Conservation (phyloP, 2,113 vertebrate genomes). For the Sylvicapra grimmia region DNA sequence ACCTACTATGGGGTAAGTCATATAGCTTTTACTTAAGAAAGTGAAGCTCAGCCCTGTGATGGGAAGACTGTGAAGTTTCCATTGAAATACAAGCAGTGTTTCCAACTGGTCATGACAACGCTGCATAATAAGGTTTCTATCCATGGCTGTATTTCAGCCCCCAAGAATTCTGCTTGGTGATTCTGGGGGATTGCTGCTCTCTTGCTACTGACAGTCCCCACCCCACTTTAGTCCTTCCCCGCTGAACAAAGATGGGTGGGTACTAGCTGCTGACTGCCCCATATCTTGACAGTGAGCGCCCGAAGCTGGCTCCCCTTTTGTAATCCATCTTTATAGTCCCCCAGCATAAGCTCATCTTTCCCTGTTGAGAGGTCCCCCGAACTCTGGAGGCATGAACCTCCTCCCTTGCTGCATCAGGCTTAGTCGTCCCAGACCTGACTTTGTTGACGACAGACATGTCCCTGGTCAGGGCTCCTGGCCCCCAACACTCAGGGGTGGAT, state of each 20-base stretch:
- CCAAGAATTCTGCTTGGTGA: background rate
- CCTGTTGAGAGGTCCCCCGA: background rate
- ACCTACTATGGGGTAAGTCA: background rate
- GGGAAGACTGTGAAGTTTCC: background rate
- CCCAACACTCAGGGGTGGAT: too few species aligned
- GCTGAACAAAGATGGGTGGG: background rate
- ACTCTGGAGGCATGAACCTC: background rate
- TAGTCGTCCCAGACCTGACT: background rate
- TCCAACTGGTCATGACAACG: too few species aligned
- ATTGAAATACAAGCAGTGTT: background rate
- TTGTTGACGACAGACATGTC: background rate
- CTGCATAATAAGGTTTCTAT: background rate
- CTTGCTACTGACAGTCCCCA: background rate
- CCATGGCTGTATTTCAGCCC: background rate
- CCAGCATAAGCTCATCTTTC: background rate
- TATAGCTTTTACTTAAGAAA: background rate
- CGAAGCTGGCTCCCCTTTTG: background rate
- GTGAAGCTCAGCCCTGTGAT: background rate
- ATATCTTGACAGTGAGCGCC: background rate
- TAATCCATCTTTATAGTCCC: background rate
- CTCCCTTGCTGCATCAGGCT: background rate
- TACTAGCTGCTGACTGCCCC: background rate
- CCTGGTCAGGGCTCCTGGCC: background rate
- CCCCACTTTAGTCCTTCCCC: background rate
- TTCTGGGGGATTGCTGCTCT: background rate